Evolutionary conservation across 2,797 vertebrate genomes (phyloP), one percentile per base, ranked within the genome.

Genomic region (Falco peregrinus): DNA sequence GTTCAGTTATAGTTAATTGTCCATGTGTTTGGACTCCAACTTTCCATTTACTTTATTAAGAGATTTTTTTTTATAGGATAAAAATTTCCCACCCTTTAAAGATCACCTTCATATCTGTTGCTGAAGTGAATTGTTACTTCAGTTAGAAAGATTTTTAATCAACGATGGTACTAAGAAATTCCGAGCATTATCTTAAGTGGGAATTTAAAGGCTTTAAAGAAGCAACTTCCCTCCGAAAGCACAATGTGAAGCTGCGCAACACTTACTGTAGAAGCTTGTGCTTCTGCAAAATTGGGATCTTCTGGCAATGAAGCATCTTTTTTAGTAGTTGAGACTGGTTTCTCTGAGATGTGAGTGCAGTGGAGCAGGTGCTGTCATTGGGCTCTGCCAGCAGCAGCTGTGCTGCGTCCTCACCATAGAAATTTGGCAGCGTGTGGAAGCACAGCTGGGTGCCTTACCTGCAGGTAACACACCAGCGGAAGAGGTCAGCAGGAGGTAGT

Each of bases 1-100:
- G 75, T 87, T 94, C 65, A 60, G 25, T 81, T 84, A 61, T 63
- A 76, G 56, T 84, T 93, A 90, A 91, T 93, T 97, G 67, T 90
- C 54, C 9, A 8, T 86, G 29, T 86, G 26, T 83, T 94, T 91
- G 47, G 59, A 88, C 82, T 84, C 56, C 19, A 77, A 54, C 70
- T 95, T 96, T 86, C 86, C 26, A 63, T 84, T 83, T 60, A 12
- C 78, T 45, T 76, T 88, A 35, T 41, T 78, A 88, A 50, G 70
- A 93, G 43, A 75, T 26, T 65, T 87, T 60, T 87, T 60, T 84
- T 75, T 76, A 78, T 81, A 82, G 6, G 5, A 35, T 45, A 68
- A 39, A 80, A 84, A 65, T 60, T 60, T 67, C 41, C 57, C 41
- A 74, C 75, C 51, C 33, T 86, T 84, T 67, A 53, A 91, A 92